phyloP scores from a whole-genome alignment of 2,113 vertebrate genomes.

The Cryptotis parvus region DNA sequence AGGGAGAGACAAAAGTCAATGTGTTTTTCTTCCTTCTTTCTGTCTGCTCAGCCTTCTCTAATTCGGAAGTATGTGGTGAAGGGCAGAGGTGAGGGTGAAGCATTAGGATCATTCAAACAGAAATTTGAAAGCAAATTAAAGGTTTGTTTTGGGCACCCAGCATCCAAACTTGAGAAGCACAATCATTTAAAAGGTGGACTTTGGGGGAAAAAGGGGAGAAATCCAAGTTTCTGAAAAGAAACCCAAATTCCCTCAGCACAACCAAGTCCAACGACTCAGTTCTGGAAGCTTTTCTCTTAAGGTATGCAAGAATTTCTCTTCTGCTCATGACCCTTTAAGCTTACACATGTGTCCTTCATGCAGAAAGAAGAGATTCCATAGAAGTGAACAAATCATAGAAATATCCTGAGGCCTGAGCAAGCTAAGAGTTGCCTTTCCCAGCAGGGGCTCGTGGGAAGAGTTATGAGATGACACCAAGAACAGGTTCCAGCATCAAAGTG shows the following conservation, averaged over 20 bases:
- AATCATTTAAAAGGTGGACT: neutral
- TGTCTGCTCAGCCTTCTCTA: neutral
- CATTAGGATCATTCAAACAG: neutral
- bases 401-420: neutral
- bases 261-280: neutral
- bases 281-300: neutral
- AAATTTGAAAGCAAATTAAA: neutral
- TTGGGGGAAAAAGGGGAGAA: neutral
- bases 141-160: neutral
- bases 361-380: neutral
- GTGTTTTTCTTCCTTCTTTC: neutral
- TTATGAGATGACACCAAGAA: neutral
- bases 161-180: slow-evolving; percentile 23
- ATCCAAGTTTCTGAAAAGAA: neutral
- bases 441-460: neutral
- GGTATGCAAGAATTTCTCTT: neutral
- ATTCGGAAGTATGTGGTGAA: neutral
- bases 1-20: neutral
- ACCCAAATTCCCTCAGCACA: neutral
- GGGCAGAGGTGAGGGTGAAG: neutral
- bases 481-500: neutral
- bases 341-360: neutral
- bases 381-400: neutral
- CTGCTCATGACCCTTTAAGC: neutral
- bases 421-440: neutral